A percentile compares a stretch with the other conserved stretches of the same genome.
Conservation (phyloP, 2,888 invertebrate species). For the Lottia gigantea region DNA sequence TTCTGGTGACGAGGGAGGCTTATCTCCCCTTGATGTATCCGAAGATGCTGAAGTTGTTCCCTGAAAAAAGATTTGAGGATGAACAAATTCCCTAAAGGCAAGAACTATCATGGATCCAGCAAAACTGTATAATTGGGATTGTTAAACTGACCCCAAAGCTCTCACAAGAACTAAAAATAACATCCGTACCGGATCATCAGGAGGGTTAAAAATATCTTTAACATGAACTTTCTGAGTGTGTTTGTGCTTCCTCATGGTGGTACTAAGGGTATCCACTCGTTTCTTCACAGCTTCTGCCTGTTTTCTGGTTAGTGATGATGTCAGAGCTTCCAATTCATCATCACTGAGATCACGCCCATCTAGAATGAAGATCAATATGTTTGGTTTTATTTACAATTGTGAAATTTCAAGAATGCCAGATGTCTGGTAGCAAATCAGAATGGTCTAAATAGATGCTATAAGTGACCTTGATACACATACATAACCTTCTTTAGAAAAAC, state of each 20-base stretch:
- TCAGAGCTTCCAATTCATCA: slow-evolving; percentile 62
- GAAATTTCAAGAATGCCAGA: too few relatives aligned
- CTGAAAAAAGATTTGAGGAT: not conserved
- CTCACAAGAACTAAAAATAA: slow-evolving; percentile 12
- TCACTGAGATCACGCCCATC: slow-evolving; percentile 60
- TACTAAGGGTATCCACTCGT: slow-evolving; percentile 81
- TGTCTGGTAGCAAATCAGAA: too few relatives aligned
- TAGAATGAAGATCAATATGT: slow-evolving; percentile 22
- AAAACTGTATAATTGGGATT: too few relatives aligned
- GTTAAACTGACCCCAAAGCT: too few relatives aligned
- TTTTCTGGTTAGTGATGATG: slow-evolving; percentile 72
- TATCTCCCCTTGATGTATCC: too few relatives aligned
- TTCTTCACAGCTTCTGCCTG: slow-evolving; percentile 83
- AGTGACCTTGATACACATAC: too few relatives aligned
- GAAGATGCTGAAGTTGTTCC: too few relatives aligned
- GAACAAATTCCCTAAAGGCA: not conserved
- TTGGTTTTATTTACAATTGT: too few relatives aligned
- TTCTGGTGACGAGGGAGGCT: too few relatives aligned
- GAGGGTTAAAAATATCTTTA: slow-evolving; percentile 50
- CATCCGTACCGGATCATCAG: slow-evolving; percentile 16
- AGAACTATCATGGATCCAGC: not conserved
- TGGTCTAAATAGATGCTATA: too few relatives aligned
- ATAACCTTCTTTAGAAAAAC: too few relatives aligned
- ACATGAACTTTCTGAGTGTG: slow-evolving; percentile 56
- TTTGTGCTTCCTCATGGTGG: slow-evolving; percentile 77